A percentile compares a stretch with the other conserved stretches of the same genome.
These are phyloP conservation scores for Heliconius ethilla DNA, from an alignment of 2,888 invertebrate genomes.

Conservation along the genomic window DNA sequence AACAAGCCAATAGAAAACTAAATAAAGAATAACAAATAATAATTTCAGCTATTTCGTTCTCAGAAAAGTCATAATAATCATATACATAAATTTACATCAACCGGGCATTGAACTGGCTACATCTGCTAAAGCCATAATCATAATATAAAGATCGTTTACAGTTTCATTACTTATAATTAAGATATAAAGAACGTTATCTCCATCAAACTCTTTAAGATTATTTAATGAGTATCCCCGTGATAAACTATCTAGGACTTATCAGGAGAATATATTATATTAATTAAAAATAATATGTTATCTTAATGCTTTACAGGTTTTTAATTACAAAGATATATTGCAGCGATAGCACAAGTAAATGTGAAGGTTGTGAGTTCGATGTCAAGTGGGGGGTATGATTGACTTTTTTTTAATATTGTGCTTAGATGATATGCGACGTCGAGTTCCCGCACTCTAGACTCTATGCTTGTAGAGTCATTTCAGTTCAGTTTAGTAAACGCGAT, in stretches of 20 bases:
- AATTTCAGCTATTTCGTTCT: background rate
- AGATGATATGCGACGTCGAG: background rate
- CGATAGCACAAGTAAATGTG: background rate
- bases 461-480: too few species aligned
- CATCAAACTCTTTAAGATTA: constrained; percentile 19
- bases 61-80: background rate
- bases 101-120: background rate
- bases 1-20: background rate
- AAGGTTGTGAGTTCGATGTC: background rate
- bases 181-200: constrained; percentile 16
- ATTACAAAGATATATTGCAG: constrained; percentile 26
- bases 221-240: constrained; percentile 22
- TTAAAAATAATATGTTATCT: constrained; percentile 36
- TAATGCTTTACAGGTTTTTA: constrained; percentile 16
- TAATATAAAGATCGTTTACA: constrained; percentile 22
- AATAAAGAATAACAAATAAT: background rate
- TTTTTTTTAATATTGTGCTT: background rate
- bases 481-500: too few species aligned
- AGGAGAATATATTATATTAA: constrained; percentile 38
- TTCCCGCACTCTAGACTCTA: background rate
- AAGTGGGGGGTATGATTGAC: background rate
- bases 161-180: constrained; percentile 24
- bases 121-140: constrained; percentile 1
- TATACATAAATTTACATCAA: constrained; percentile 13
- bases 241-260: constrained; percentile 30